A percentile compares a stretch with the other conserved stretches of the same genome.
Conservation (phyloP, 2,113 vertebrate species). For the Petromus typicus region DNA sequence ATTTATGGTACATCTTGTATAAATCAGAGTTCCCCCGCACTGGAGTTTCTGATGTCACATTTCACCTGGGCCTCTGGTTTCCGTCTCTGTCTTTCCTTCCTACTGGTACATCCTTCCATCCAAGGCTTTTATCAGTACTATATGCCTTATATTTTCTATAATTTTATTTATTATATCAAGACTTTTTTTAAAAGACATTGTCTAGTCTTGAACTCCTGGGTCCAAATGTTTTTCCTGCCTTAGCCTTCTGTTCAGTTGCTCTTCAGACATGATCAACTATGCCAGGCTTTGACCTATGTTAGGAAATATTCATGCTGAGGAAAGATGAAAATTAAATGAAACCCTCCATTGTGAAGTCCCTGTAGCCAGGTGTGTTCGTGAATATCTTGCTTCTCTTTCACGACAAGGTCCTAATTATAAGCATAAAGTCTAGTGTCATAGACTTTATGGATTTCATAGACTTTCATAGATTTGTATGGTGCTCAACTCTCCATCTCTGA, state of each 20-base stretch:
- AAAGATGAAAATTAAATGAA: not conserved
- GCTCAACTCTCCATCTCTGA: not conserved
- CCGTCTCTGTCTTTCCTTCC: not conserved
- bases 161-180: not conserved
- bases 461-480: not conserved
- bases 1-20: not conserved
- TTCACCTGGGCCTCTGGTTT: not conserved
- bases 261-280: accelerated
- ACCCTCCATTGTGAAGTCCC: not conserved
- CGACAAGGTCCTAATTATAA: not conserved
- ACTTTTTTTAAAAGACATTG: not conserved
- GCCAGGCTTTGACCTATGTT: not conserved
- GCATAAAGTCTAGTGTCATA: not conserved
- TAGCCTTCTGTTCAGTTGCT: not conserved
- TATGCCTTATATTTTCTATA: not conserved
- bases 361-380: no score
- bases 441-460: no score
- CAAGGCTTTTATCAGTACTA: not conserved
- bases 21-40: not conserved
- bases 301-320: not conserved
- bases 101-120: not conserved
- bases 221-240: not conserved
- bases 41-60: not conserved
- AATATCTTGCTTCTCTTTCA: not conserved
- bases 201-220: not conserved